Percentiles rank a stretch among this genome's conserved stretches.
These are phyloP conservation scores for Anoplopoma fimbria DNA, from an alignment of 2,113 vertebrate species.

Conservation along the genomic window DNA sequence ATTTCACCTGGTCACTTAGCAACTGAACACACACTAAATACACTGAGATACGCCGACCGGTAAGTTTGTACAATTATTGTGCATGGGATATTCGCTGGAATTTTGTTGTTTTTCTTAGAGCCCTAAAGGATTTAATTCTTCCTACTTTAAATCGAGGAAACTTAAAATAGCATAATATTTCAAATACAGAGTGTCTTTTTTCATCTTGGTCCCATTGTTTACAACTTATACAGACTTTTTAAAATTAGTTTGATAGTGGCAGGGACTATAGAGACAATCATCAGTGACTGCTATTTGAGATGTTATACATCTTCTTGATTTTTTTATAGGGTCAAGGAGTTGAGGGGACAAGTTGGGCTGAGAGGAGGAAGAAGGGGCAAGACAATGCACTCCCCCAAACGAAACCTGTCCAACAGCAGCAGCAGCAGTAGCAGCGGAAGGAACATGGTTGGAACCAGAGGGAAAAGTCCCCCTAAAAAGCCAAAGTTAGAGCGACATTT, in stretches of 20 bases:
- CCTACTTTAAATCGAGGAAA: background rate
- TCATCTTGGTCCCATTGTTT: background rate
- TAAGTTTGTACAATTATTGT: constrained; percentile 68
- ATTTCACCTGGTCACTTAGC: constrained; percentile 90
- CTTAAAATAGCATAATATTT: background rate
- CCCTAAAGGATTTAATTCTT: background rate
- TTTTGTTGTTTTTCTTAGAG: background rate
- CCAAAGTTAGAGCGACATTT: constrained; percentile 78
- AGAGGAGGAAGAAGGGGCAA: constrained; percentile 61
- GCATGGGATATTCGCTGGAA: background rate
- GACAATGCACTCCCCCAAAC: constrained; percentile 80
- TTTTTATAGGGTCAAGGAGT: constrained; percentile 90
- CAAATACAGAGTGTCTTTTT: background rate
- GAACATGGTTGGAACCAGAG: constrained; percentile 47
- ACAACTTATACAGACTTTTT: background rate
- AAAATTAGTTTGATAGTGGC: background rate
- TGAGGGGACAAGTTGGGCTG: constrained; percentile 84
- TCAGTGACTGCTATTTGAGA: background rate
- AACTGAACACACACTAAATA: constrained; percentile 93
- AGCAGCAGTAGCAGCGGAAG: constrained; percentile 5
- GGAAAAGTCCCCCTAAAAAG: constrained; percentile 88
- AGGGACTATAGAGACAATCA: background rate
- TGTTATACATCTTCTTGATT: constrained; percentile 39
- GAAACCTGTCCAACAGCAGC: constrained; percentile 72
- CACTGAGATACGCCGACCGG: constrained; percentile 93